These are phyloP conservation scores for Ennomos fuscantarius DNA, from an alignment of 2,888 invertebrate genomes.

Conservation along the genomic window DNA sequence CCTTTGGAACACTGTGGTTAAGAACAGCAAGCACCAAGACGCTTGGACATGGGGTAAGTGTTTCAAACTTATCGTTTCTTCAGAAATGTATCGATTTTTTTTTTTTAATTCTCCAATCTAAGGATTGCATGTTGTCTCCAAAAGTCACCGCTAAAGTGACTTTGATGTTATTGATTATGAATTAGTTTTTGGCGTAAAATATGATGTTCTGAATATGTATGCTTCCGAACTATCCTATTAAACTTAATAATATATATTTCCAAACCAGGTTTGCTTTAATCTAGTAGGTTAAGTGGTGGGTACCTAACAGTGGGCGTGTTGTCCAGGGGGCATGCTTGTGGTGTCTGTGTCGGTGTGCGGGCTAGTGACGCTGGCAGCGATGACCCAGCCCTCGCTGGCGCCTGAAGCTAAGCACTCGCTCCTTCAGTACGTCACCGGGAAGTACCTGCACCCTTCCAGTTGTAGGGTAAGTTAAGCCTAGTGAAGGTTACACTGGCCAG, in stretches of 20 bases:
- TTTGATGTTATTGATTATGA: no score
- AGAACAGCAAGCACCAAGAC: constrained; percentile 93
- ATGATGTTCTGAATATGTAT: no score
- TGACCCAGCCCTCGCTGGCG: constrained; percentile 95
- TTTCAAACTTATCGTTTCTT: not conserved
- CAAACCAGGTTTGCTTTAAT: not conserved
- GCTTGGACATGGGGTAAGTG: constrained; percentile 94
- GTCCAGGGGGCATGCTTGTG: constrained; percentile 93
- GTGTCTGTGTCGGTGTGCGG: constrained; percentile 96
- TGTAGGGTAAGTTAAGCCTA: constrained; percentile 85
- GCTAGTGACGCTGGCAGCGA: constrained; percentile 94
- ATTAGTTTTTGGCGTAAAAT: no score
- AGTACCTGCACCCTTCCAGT: constrained; percentile 94
- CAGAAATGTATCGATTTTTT: no score
- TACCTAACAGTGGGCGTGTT: constrained; percentile 7
- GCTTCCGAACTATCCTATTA: no score
- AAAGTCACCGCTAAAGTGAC: no score
- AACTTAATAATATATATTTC: no score
- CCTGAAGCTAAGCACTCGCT: constrained; percentile 96
- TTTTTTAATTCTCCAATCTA: no score
- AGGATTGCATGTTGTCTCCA: no score
- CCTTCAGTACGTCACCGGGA: constrained; percentile 96
- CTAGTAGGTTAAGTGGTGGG: not conserved
- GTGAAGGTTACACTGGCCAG: no score
- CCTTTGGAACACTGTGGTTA: constrained; percentile 94